Conservation (phyloP, 2,888 invertebrate genomes). For the Sarcophaga subvicina region DNA sequence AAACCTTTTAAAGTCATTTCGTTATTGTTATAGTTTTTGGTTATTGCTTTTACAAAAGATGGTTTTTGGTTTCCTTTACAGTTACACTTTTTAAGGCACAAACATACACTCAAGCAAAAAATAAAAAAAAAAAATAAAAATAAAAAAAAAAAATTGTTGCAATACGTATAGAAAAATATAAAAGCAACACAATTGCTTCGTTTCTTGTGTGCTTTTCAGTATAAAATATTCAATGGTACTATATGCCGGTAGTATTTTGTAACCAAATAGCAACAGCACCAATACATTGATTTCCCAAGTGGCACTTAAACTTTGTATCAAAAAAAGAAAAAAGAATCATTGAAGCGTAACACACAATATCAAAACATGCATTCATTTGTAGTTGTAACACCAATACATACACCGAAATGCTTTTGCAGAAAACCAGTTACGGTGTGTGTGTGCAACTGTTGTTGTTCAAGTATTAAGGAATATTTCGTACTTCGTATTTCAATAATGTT, state of each 20-base stretch:
- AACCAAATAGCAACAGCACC: constrained; percentile 11
- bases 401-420: too few species aligned
- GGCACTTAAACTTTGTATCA: constrained; percentile 71
- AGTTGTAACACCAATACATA: too few species aligned
- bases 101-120: neutral
- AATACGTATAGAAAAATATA: too few species aligned
- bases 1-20: too few species aligned
- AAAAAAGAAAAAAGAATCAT: neutral
- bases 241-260: neutral
- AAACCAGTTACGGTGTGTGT: too few species aligned
- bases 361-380: too few species aligned
- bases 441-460: too few species aligned
- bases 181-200: constrained; percentile 20
- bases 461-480: too few species aligned
- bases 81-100: neutral
- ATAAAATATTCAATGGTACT: constrained; percentile 53
- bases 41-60: neutral
- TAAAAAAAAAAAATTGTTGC: neutral
- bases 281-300: constrained; percentile 77
- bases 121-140: neutral
- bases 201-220: neutral
- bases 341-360: too few species aligned
- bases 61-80: neutral
- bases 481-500: too few species aligned
- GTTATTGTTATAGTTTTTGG: neutral